A percentile compares a stretch with the other conserved stretches of the same genome.
Evolutionary conservation across 2,113 vertebrate genomes (phyloP).

Genomic region (Electrona antarctica): DNA sequence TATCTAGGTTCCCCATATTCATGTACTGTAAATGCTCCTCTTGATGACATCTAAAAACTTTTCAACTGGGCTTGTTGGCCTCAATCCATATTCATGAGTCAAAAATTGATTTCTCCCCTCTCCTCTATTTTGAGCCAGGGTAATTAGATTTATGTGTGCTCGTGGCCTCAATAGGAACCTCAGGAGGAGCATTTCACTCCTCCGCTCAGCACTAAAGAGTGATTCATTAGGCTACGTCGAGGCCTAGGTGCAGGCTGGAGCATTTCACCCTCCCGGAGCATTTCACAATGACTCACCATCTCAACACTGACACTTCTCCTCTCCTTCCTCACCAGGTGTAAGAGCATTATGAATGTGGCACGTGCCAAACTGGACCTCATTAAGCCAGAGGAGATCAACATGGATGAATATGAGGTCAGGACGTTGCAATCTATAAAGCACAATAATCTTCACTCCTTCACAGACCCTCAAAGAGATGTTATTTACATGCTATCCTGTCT

Average conservation of each 20-base stretch:
- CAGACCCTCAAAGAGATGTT: background rate
- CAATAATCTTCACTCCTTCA: background rate
- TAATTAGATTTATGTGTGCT: constrained; percentile 76
- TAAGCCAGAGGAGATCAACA: constrained; percentile 94
- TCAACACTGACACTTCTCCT: constrained; percentile 23
- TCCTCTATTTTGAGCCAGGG: constrained; percentile 74
- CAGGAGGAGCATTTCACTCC: constrained; percentile 72
- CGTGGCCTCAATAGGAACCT: constrained; percentile 72
- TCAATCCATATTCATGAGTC: constrained; percentile 76
- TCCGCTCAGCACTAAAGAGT: constrained; percentile 73
- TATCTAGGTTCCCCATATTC: constrained; percentile 1
- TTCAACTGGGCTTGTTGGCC: constrained; percentile 57
- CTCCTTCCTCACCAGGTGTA: constrained; percentile 82
- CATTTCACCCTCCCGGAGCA: constrained; percentile 58
- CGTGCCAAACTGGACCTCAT: constrained; percentile 96
- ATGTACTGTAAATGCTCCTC: background rate
- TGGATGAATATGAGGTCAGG: constrained; percentile 94
- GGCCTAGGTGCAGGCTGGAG: constrained; percentile 57
- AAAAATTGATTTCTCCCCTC: constrained; percentile 73
- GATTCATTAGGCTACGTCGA: constrained; percentile 72
- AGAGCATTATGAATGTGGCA: constrained; percentile 96
- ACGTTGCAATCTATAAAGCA: background rate
- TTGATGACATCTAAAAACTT: constrained; percentile 52
- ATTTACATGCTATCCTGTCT: background rate
- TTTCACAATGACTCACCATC: constrained; percentile 55